Base-by-base conservation (phyloP, 2,113 vertebrate species). In the Cyprinodon tularosa region DNA sequence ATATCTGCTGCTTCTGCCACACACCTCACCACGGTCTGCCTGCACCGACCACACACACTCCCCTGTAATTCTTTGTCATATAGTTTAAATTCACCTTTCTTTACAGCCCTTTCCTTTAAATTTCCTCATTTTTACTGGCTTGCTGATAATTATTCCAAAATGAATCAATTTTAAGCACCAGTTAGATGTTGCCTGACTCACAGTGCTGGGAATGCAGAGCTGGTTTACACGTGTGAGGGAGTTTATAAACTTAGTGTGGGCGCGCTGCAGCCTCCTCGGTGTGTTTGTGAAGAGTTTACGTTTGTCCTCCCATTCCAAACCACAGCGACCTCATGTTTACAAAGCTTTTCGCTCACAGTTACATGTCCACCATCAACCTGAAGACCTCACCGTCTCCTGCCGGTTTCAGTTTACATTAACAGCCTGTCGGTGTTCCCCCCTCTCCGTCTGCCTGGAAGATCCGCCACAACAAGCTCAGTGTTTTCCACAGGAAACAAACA, bases 281-380 rank as follows among this genome's bases (percentile, higher is more conserved):
- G n/a, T 60, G 50, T 62, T 62, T 62, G 37, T 38, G 37, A 62
- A 62, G 37, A 38, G 72, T 3, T 70, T 62, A 60, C 71, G 37
- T 15, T 39, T 67, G 62, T 77, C 66, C 11, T 37, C 37, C 64
- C 36, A 29, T 64, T 37, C 37, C 0, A 63, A 68, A 71, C 50
- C 50, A 14, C 50, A 50, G 63, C 10, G 62, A 75, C 75, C 63
- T 1, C 47, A 53, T 17, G 53, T 57, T 74, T 57, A 47, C 66
- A 40, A 61, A 60, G 15, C 1, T 11, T 0, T 20, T 67, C 40
- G 0, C 17, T 59, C 50, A 15, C 29, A 36, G 20, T n/a, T 57
- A 57, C 50, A 57, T 9, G 9, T 20, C 50, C 50, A 57, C 20
- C 50, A 57, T 57, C 50, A 57, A 57, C 50, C 50, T 57, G 17